A percentile compares a stretch with the other conserved stretches of the same genome.
Evolutionary conservation across 2,888 invertebrate species (phyloP).

Genomic region (Pilophorus perplexus): DNA sequence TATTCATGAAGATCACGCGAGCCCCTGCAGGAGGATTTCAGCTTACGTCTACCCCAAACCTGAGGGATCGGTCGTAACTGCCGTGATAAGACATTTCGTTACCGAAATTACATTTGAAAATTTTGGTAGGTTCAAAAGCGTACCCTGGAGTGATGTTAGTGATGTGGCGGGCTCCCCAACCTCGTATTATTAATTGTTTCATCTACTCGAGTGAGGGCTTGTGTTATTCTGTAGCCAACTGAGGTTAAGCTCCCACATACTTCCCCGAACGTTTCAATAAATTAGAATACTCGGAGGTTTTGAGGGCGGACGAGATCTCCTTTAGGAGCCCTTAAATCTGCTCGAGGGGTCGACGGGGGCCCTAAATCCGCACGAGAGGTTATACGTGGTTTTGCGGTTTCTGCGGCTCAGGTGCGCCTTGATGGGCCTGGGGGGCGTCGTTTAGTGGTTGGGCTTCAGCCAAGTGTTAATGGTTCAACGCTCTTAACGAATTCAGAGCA

Average conservation of each 20-base stretch:
- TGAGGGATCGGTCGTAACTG: background rate
- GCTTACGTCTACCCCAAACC: slow-evolving; percentile 1
- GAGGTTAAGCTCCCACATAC: too few relatives aligned
- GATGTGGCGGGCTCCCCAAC: too few relatives aligned
- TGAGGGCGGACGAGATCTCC: slow-evolving; percentile 7
- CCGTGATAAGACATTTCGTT: too few relatives aligned
- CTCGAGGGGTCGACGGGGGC: too few relatives aligned
- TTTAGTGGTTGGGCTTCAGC: slow-evolving; percentile 14
- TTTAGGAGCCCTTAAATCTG: slow-evolving; percentile 19
- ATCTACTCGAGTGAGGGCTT: too few relatives aligned
- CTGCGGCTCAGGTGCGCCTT: slow-evolving; percentile 18
- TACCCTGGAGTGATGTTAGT: too few relatives aligned
- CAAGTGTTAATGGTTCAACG: slow-evolving; percentile 8
- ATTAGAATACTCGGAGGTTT: slow-evolving; percentile 8
- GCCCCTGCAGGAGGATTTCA: background rate
- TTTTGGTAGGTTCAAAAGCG: background rate
- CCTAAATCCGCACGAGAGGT: slow-evolving; percentile 6
- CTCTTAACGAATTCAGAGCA: slow-evolving; percentile 22
- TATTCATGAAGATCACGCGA: slow-evolving; percentile 11
- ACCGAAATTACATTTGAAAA: too few relatives aligned
- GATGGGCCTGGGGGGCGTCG: slow-evolving; percentile 7
- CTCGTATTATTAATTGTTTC: too few relatives aligned
- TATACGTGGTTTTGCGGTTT: slow-evolving; percentile 8
- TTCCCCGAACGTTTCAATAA: too few relatives aligned
- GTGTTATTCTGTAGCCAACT: too few relatives aligned